Evolutionary conservation across 1,140 invertebrate species (phyloP).

Genomic region (Trissolcus basalis): DNA sequence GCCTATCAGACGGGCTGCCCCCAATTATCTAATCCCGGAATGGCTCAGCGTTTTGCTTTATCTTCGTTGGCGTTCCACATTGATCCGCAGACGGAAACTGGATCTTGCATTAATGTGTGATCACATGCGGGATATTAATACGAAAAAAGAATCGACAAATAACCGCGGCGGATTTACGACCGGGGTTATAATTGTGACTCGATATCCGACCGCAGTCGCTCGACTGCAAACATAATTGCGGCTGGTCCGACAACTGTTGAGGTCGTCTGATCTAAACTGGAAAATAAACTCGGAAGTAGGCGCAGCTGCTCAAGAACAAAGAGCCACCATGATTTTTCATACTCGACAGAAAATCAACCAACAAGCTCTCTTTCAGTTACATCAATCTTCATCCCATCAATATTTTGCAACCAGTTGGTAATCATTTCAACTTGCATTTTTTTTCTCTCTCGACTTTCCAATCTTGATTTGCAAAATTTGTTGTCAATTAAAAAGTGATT

Average conservation of each 20-base stretch:
- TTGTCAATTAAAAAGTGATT: too few species aligned
- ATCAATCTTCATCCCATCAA: too few species aligned
- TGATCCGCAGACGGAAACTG: slow-evolving; percentile 19
- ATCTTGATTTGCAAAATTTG: too few species aligned
- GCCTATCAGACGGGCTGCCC: slow-evolving; percentile 24
- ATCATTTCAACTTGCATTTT: too few species aligned
- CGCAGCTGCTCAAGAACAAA: slow-evolving; percentile 18
- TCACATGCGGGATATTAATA: slow-evolving; percentile 32
- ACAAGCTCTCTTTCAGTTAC: neutral
- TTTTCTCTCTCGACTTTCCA: too few species aligned
- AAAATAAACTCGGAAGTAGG: slow-evolving; percentile 39
- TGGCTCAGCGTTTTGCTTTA: slow-evolving; percentile 31
- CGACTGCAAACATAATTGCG: slow-evolving; percentile 40
- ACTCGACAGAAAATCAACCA: neutral
- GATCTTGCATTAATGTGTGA: slow-evolving; percentile 40
- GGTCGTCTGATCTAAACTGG: slow-evolving; percentile 23
- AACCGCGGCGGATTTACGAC: slow-evolving; percentile 35
- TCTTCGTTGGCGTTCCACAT: slow-evolving; percentile 32
- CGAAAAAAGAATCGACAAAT: slow-evolving; percentile 19
- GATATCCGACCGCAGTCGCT: slow-evolving; percentile 29
- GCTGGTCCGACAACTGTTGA: slow-evolving; percentile 33
- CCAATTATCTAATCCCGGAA: slow-evolving; percentile 45
- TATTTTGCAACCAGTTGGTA: too few species aligned
- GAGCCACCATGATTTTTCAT: slow-evolving; percentile 3
- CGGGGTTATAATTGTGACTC: slow-evolving; percentile 30